Evolutionary conservation across 1,140 invertebrate genomes (phyloP), one percentile per base, ranked within the genome.

Genomic region (Drosophila virilis): DNA sequence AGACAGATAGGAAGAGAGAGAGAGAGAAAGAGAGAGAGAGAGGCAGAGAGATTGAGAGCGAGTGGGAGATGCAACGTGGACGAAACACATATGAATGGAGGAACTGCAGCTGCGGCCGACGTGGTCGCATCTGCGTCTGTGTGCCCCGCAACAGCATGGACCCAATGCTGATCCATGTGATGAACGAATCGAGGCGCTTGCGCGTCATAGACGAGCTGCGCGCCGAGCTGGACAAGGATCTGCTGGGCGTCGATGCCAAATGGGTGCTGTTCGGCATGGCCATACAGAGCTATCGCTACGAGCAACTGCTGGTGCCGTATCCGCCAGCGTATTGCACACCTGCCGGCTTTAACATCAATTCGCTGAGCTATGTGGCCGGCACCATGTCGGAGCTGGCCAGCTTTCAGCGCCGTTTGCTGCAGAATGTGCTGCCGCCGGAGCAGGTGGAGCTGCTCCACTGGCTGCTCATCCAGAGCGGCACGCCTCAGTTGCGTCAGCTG

Each of bases 401-500:
- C 2, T 40, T 65, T 15, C 37, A 58, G 35, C 54, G 38, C 1
- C n/a, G 32, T 3, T n/a, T 72, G 37, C 32, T 42, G 37, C 15
- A 54, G 13, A 55, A 48, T 4, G 9, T 32, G 10, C 8, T 57
- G 17, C 37, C 68, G 3, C 6, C 43, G 22, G 35, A 43, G 3
- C 52, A 65, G 33, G 9, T 57, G 0, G n/a, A 28, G 17, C 38
- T 71, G 43, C 13, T 71, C 7, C 45, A 71, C 17, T 71, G 68
- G 68, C 45, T 71, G 60, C 52, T 64, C 6, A 8, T 71, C 0
- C 15, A 71, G 15, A 64, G 68, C 45, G 12, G 15, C 7, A 64
- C 40, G 28, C 68, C 68, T 8, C 33, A 32, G 6, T 6, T 71
- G 17, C 17, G 37, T 1, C 43, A 40, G 9, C 3, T 71, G 60